phyloP scores from a whole-genome alignment of 2,888 invertebrate genomes.

The Gasteruption jaculator region DNA sequence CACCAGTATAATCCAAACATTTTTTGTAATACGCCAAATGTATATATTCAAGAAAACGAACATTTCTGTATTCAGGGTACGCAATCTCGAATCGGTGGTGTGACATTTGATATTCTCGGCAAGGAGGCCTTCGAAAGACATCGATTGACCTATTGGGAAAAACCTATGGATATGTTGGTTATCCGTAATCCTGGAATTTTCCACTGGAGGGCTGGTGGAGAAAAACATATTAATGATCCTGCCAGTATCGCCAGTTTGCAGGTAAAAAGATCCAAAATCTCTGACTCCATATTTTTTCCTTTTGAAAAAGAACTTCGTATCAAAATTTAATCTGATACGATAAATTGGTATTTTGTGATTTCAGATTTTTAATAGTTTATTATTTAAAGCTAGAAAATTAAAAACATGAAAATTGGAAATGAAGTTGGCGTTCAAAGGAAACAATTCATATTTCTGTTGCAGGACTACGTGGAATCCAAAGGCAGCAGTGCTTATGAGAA shows the following conservation, averaged over 20 bases:
- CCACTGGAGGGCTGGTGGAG: constrained; percentile 96
- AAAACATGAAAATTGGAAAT: too few relatives aligned
- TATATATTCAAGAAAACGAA: too few relatives aligned
- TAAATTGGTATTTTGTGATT: too few relatives aligned
- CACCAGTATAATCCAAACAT: background rate
- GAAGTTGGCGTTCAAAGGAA: too few relatives aligned
- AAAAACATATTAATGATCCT: constrained; percentile 97
- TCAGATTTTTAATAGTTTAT: too few relatives aligned
- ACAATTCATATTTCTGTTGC: too few relatives aligned
- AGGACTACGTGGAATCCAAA: constrained; percentile 85
- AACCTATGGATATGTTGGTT: constrained; percentile 66
- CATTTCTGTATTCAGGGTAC: constrained; percentile 54
- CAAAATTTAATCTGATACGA: too few relatives aligned
- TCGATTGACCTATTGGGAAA: constrained; percentile 67
- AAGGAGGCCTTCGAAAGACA: constrained; percentile 81
- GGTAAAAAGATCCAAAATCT: constrained; percentile 47
- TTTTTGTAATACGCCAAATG: too few relatives aligned
- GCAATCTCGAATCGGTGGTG: constrained; percentile 78
- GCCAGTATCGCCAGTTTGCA: constrained; percentile 67
- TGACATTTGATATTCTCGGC: constrained; percentile 82
- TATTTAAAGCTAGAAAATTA: too few relatives aligned
- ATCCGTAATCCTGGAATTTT: constrained; percentile 88
- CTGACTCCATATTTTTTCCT: constrained; percentile 5
- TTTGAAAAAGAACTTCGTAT: background rate
- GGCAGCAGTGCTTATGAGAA: constrained; percentile 79